Evolutionary conservation across 2,888 invertebrate species (phyloP), one percentile per base, ranked within the genome.

Genomic region (Acrocera orbiculus): DNA sequence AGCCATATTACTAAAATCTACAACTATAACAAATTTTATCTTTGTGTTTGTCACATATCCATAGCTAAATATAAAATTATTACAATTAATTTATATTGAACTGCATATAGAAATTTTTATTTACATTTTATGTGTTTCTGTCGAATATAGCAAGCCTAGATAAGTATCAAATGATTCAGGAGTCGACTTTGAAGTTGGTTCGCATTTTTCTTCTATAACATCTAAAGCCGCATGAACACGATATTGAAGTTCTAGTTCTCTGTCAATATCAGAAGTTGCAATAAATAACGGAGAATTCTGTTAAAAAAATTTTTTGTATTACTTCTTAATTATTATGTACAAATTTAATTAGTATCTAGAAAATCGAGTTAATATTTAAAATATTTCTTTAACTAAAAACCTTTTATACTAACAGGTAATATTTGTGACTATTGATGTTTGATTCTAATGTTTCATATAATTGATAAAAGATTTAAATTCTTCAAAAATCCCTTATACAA

Each of bases 1-100:
- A 11, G 80, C 75, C 40, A 81, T 76, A 51, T 89, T 90, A 14
- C 81, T 76, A 0, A 89, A 83, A 58, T 90, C 90, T 3, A 92
- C 78, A 20, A 93, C 82, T 37, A 95, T 76, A 6, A 95, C 79
- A 52, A 95, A 78, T 58, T 95, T 95, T 7, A 93, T 80, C 63
- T 82, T 83, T 0, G 93, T 93, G 52, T 93, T 95, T n/a, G 93
- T 93, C 7, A 92, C 87, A 61, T 92, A 95, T 2, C 95, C 95
- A 63, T 82, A 86, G 47, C 85, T 86, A 45, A 32, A 66, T 60
- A 36, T 28, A 23, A 27, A 35, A 31, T 26, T 22, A 31, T 11
- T 15, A 31, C 5, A n/a, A n/a, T n/a, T n/a, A n/a, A n/a, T n/a
- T n/a, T n/a, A n/a, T n/a, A n/a, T n/a, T n/a, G n/a, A n/a, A n/a